Percentiles rank a stretch among this genome's conserved stretches.
Evolutionary conservation across 2,888 invertebrate genomes (phyloP).

Genomic region (Sarcophaga caerulescens): DNA sequence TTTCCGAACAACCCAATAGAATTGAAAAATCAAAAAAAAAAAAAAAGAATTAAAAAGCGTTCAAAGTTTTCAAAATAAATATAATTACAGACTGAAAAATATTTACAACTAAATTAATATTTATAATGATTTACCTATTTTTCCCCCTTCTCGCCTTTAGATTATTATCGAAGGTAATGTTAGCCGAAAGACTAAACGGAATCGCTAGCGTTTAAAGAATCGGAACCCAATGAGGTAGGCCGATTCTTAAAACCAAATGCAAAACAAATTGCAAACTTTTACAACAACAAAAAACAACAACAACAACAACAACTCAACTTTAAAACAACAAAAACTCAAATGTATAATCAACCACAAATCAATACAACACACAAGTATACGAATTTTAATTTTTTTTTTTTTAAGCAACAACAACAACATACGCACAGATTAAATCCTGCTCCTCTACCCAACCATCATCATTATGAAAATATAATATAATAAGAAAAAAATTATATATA

Average conservation of each 20-base stretch:
- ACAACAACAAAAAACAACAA: conserved; percentile 4
- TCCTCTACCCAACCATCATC: not conserved
- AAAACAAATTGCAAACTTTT: conserved; percentile 42
- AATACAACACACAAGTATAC: conserved; percentile 52
- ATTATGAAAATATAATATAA: conserved; percentile 16
- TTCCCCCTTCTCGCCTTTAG: conserved; percentile 66
- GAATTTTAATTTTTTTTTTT: conserved; percentile 22
- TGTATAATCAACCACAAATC: not conserved
- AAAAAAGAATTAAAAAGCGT: too few relatives aligned
- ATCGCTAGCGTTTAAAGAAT: conserved; percentile 80
- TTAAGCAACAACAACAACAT: conserved; percentile 22
- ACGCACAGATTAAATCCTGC: conserved; percentile 40
- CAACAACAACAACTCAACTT: conserved; percentile 12
- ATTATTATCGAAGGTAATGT: conserved; percentile 81
- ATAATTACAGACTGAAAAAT: too few relatives aligned
- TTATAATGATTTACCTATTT: too few relatives aligned
- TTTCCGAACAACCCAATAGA: too few relatives aligned
- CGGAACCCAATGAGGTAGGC: conserved; percentile 78
- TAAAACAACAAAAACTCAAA: conserved; percentile 15
- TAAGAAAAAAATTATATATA: not conserved
- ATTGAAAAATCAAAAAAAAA: not conserved
- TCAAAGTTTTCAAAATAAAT: too few relatives aligned
- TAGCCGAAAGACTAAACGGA: conserved; percentile 80
- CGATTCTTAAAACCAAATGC: conserved; percentile 72
- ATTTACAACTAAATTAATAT: too few relatives aligned